phyloP scores from a whole-genome alignment of 2,888 invertebrate species.

The Drosophila buzzatii region DNA sequence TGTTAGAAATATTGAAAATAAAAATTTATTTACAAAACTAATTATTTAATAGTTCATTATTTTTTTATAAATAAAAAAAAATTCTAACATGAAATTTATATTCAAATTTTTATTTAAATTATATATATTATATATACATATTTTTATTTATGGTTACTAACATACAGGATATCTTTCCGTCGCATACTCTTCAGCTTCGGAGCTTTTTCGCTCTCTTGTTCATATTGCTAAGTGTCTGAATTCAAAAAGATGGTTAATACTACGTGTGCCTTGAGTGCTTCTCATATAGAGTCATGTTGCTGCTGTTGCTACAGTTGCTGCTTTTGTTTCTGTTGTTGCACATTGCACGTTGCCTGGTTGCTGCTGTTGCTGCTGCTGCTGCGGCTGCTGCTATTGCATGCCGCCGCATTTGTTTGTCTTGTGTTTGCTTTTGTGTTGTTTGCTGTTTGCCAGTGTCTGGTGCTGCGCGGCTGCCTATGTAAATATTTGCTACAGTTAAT shows the following conservation, averaged over 20 bases:
- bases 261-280: conserved; percentile 25
- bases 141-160: neutral
- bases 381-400: conserved; percentile 23
- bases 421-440: conserved; percentile 63
- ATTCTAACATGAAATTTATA: too few relatives aligned
- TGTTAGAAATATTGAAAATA: too few relatives aligned
- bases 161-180: neutral
- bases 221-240: conserved; percentile 48
- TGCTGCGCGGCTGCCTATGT: conserved; percentile 67
- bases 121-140: too few relatives aligned
- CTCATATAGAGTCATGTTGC: conserved; percentile 14
- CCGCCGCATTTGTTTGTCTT: conserved; percentile 46
- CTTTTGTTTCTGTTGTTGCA: conserved; percentile 12
- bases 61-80: too few relatives aligned
- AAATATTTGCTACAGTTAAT: conserved; percentile 77
- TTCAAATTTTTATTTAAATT: too few relatives aligned
- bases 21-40: too few relatives aligned
- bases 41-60: too few relatives aligned
- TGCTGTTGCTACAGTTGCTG: conserved; percentile 2
- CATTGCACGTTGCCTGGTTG: conserved; percentile 15
- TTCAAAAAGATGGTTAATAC: conserved; percentile 35
- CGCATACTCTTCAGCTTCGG: neutral
- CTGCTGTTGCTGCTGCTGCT: neutral
- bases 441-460: conserved; percentile 57
- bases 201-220: conserved; percentile 19